Conservation (phyloP, 2,888 invertebrate genomes). For the Deilephila elpenor region DNA sequence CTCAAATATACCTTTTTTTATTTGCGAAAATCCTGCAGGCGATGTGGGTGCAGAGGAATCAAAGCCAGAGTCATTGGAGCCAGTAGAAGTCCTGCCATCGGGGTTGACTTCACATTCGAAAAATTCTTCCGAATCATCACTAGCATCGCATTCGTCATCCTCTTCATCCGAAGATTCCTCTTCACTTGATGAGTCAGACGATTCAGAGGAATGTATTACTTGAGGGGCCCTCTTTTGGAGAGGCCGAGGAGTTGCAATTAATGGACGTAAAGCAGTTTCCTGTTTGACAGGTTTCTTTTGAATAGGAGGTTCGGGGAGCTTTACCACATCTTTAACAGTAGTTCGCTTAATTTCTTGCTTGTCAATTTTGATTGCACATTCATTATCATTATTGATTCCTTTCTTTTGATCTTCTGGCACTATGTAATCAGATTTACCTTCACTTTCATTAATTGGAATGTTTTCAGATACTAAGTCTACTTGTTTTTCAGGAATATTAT, state of each 20-base stretch:
- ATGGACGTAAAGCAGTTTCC: conserved; percentile 81
- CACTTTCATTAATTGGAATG: conserved; percentile 63
- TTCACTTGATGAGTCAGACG: conserved; percentile 76
- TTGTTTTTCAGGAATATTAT: conserved; percentile 32
- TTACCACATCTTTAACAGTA: conserved; percentile 29
- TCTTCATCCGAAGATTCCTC: conserved; percentile 78
- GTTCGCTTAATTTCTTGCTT: background rate
- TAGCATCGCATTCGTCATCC: conserved; percentile 73
- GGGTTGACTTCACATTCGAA: conserved; percentile 78
- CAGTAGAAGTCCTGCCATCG: conserved; percentile 88
- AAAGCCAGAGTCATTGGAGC: conserved; percentile 94
- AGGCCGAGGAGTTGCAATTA: conserved; percentile 86
- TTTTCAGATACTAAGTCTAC: conserved; percentile 49
- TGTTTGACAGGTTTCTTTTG: conserved; percentile 76
- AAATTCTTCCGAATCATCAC: conserved; percentile 75
- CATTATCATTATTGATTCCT: conserved; percentile 63
- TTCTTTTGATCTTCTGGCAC: conserved; percentile 43
- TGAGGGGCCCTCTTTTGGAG: conserved; percentile 82
- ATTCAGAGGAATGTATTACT: conserved; percentile 71
- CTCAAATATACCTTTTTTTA: conserved; percentile 83
- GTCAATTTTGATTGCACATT: conserved; percentile 42
- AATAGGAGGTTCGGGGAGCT: conserved; percentile 41
- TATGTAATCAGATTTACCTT: conserved; percentile 41
- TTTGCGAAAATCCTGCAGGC: conserved; percentile 85
- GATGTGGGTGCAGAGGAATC: conserved; percentile 88